Conservation (phyloP, 2,888 invertebrate genomes). For the Oscheius onirici region DNA sequence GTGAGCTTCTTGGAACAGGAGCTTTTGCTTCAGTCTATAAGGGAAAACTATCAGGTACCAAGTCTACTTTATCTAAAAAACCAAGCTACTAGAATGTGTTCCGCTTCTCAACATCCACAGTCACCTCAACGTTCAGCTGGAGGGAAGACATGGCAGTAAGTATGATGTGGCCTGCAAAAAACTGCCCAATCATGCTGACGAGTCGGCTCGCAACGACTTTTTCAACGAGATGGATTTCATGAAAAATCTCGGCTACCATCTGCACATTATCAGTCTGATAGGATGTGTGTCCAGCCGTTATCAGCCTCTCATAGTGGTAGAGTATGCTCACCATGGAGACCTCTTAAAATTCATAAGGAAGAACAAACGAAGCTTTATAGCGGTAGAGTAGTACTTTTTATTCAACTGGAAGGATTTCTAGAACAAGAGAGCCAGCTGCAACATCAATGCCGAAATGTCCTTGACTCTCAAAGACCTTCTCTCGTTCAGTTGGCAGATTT, state of each 20-base stretch:
- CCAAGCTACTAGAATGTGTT: neutral
- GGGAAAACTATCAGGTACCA: conserved; percentile 53
- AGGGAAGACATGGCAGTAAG: neutral
- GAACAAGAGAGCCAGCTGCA: conserved; percentile 8
- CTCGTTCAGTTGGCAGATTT: conserved; percentile 61
- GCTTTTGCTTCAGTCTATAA: conserved; percentile 63
- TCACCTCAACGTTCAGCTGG: conserved; percentile 4
- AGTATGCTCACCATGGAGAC: conserved; percentile 59
- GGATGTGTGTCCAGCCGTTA: conserved; percentile 55
- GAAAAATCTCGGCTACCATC: conserved; percentile 61
- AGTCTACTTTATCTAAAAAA: neutral
- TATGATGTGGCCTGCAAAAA: conserved; percentile 57
- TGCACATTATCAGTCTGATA: conserved; percentile 58
- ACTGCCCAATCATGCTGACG: conserved; percentile 57
- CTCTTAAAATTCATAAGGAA: conserved; percentile 51
- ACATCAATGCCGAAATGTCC: neutral
- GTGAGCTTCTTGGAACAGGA: conserved; percentile 56
- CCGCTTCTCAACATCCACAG: conserved; percentile 11
- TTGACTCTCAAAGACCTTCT: conserved; percentile 49
- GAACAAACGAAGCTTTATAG: conserved; percentile 44
- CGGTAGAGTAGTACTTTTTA: conserved; percentile 43
- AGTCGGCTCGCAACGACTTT: conserved; percentile 52
- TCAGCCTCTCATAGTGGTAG: conserved; percentile 59
- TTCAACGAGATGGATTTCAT: conserved; percentile 63
- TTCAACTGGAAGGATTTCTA: conserved; percentile 40